Evolutionary conservation across 2,113 vertebrate species (phyloP).

Genomic region (Pleuronectes platessa): DNA sequence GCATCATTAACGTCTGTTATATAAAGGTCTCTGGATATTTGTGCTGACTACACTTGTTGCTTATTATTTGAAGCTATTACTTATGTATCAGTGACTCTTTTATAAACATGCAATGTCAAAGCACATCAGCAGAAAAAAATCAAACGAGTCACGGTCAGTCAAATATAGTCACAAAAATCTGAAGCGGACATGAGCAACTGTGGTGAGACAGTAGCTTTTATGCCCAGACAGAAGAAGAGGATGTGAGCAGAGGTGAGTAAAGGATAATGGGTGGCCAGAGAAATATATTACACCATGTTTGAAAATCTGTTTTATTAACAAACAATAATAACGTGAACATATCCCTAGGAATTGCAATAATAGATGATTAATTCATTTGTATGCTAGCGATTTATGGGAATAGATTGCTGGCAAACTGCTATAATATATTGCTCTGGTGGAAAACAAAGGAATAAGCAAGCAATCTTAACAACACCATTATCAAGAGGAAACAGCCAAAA

Average conservation of each 20-base stretch:
- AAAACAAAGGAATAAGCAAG: constrained; percentile 92
- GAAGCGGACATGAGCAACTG: not conserved
- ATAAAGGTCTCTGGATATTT: constrained; percentile 17
- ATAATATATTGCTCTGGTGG: constrained; percentile 77
- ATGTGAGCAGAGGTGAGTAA: constrained; percentile 41
- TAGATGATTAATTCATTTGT: constrained; percentile 66
- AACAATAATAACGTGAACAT: constrained; percentile 84
- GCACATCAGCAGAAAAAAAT: constrained; percentile 20
- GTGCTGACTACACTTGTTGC: not conserved
- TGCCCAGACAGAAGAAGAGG: constrained; percentile 19
- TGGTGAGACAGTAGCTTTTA: not conserved
- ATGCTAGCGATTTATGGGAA: constrained; percentile 35
- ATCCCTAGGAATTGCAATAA: constrained; percentile 50
- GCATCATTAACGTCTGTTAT: not conserved
- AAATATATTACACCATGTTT: constrained; percentile 72
- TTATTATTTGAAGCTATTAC: not conserved
- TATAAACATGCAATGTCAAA: not conserved
- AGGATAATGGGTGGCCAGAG: constrained; percentile 59
- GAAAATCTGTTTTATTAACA: constrained; percentile 82
- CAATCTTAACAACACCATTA: constrained; percentile 82
- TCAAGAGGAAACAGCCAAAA: constrained; percentile 84
- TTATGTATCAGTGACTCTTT: constrained; percentile 16
- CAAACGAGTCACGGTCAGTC: not conserved
- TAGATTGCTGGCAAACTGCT: constrained; percentile 41
- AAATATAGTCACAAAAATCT: not conserved